Percentiles rank a stretch among this genome's conserved stretches.
Evolutionary conservation across 2,797 vertebrate species (phyloP).

Genomic region (Distichodus sexfasciatus): DNA sequence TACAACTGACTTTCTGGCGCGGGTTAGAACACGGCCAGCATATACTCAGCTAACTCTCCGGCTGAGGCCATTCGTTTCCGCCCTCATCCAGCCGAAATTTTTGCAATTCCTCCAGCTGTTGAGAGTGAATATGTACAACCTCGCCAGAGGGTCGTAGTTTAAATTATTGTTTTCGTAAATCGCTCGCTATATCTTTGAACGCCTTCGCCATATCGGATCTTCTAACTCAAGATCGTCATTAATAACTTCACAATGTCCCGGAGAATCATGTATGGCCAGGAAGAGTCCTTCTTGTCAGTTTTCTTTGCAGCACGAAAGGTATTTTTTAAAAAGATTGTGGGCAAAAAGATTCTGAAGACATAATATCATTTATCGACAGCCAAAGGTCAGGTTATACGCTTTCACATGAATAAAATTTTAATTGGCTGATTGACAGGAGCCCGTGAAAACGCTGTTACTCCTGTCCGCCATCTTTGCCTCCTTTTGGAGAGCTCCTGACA

Average conservation of each 20-base stretch:
- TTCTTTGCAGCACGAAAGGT: neutral
- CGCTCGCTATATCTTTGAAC: neutral
- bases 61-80: too few relatives aligned
- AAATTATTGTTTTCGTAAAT: neutral
- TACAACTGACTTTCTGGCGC: neutral
- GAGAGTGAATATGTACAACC: too few relatives aligned
- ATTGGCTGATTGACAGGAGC: neutral
- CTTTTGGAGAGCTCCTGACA: too few relatives aligned
- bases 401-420: neutral
- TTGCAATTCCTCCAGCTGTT: neutral
- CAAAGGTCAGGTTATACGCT: neutral
- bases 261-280: neutral
- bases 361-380: neutral
- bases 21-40: neutral
- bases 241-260: neutral
- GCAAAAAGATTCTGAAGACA: neutral
- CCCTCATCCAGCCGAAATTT: neutral
- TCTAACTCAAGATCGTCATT: neutral
- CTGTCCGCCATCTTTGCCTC: slow-evolving; percentile 49
- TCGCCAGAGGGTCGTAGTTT: neutral
- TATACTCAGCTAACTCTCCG: too few relatives aligned
- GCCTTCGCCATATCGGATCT: neutral
- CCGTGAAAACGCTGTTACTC: neutral
- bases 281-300: neutral
- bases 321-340: neutral